A percentile compares a stretch with the other conserved stretches of the same genome.
Evolutionary conservation across 1,140 invertebrate species (phyloP).

Genomic region (Zaprionus camerounensis): DNA sequence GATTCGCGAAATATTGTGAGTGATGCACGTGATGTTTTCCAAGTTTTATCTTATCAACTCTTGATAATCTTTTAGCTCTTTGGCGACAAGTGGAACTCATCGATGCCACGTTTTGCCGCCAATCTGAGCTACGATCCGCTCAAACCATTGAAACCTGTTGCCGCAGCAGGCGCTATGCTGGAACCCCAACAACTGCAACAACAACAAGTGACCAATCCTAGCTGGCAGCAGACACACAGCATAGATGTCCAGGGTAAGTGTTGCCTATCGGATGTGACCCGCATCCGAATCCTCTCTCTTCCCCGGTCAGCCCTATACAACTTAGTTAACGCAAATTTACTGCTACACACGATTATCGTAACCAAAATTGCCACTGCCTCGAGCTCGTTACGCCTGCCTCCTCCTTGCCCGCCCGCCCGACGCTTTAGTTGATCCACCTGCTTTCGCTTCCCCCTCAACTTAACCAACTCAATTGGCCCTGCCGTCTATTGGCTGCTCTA

Average conservation of each 20-base stretch:
- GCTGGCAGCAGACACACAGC: conserved; percentile 28
- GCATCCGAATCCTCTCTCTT: neutral
- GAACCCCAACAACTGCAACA: conserved; percentile 16
- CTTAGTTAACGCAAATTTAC: conserved; percentile 74
- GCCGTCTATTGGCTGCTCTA: conserved; percentile 44
- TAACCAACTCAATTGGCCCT: conserved; percentile 42
- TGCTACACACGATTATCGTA: conserved; percentile 71
- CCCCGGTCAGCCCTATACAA: conserved; percentile 1
- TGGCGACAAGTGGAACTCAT: conserved; percentile 90
- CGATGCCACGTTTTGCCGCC: conserved; percentile 91
- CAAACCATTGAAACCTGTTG: conserved; percentile 88
- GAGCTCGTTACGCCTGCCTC: conserved; percentile 40
- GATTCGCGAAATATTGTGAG: conserved; percentile 94
- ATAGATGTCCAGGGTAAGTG: conserved; percentile 42
- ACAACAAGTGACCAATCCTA: conserved; percentile 8
- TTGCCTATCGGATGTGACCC: neutral
- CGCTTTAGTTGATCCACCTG: conserved; percentile 42
- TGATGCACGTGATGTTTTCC: conserved; percentile 47
- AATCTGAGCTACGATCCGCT: conserved; percentile 90
- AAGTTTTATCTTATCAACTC: neutral
- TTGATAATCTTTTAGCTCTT: conserved; percentile 85
- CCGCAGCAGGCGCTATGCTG: neutral
- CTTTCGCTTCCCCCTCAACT: conserved; percentile 29
- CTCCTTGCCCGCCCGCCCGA: conserved; percentile 18
- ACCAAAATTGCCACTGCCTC: conserved; percentile 70